Evolutionary conservation across 2,113 vertebrate genomes (phyloP), one percentile per base, ranked within the genome.

Genomic region (Microtus pennsylvanicus): DNA sequence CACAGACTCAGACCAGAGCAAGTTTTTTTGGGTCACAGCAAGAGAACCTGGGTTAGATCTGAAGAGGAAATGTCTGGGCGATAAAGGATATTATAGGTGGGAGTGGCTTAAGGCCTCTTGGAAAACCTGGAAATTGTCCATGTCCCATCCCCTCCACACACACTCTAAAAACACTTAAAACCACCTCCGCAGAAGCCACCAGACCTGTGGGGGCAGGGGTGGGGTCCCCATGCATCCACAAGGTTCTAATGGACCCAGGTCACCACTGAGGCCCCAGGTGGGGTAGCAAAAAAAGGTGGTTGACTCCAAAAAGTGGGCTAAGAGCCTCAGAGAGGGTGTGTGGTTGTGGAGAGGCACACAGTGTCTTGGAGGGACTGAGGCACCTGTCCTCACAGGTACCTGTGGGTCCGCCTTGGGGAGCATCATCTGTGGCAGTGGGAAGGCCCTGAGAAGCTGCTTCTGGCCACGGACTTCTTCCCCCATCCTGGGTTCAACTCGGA

Each of bases 321-420:
- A 70, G 91, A 50, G 26, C 30, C 61, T 61, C 87, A 82, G 69
- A 91, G 52, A 93, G 24, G 28, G 58, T 76, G 9, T 92, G 33
- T 24, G 47, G 33, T 35, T 50, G 50, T 55, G 72, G 47, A 65
- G 88, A 80, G 47, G 90, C 93, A 78, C 52, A 35, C 58, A 63
- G 63, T 42, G 52, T 55, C 30, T 52, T 26, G 24, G 17, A 14
- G 24, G 58, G 55, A 13, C 30, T 1, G 6, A 58, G 69, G 14
- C 10, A n/a, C 4, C 9, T 5, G 33, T 88, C 77, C 58, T 94
- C n/a, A 10, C 93, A 98, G 98, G 86, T 91, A 94, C 65, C 82
- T 98, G 61, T 98, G 98, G 98, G 98, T 97, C 22, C 97, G 98
- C 30, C 98, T 98, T 0, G 98, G 98, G n/a, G 98, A 98, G 70